Base-by-base conservation (phyloP, 2,888 invertebrate species). In the Molorchus minor region DNA sequence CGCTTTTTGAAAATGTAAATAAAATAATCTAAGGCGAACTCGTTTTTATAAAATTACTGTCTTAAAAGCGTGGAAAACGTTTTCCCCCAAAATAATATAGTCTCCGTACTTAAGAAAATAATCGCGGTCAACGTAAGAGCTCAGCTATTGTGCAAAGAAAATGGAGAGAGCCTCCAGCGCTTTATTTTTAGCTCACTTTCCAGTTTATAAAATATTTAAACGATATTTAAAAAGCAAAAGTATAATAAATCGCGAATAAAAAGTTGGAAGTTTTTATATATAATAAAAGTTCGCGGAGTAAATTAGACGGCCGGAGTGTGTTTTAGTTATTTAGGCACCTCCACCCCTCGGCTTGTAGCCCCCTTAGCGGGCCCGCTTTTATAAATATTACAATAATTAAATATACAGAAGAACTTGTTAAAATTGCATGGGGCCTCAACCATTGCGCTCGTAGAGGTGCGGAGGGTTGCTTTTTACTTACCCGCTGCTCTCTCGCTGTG, bases 361-460 rank as follows among this genome's bases (percentile, higher is more conserved):
- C 60, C 62, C 69, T 61, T 58, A 57, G 67, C 70, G 68, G 69
- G 68, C 65, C 72, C 70, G 77, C 78, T 77, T 79, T 79, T 77
- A 79, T 79, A 78, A 79, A 79, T 79, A 79, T 78, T 79, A 77
- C 78, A 78, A 80, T 79, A 79, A 80, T 80, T 79, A 79, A 78
- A 79, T 79, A 79, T 79, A 77, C 76, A 76, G 75, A 71, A 75
- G 72, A 75, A 75, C 63, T 71, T 69, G 68, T 70, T 70, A 70
- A 69, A 71, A 69, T 69, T 77, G 76, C 74, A 76, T 77, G 73
- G 76, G 73, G 75, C 70, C 71, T 71, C 68, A 72, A 72, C 75
- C 75, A 74, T 75, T 75, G 68, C 68, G 64, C 62, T 55, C 62
- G 53, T 56, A 56, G 66, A 64, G 68, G 71, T 71, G 68, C 62